A percentile compares a stretch with the other conserved stretches of the same genome.
Evolutionary conservation across 2,888 invertebrate genomes (phyloP).

Genomic region (Eristalinus aeneus): DNA sequence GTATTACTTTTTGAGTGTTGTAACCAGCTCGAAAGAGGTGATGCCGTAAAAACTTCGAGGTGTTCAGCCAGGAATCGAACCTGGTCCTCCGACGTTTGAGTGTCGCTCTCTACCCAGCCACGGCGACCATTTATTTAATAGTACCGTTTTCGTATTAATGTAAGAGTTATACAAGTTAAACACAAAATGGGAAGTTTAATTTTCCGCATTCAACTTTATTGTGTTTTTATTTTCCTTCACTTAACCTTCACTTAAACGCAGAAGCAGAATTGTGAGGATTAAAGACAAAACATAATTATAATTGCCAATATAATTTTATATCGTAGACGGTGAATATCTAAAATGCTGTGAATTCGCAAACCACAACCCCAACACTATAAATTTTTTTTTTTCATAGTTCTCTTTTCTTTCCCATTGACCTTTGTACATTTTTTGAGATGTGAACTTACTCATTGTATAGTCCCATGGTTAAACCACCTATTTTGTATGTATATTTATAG

Average conservation of each 20-base stretch:
- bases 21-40: too few relatives aligned
- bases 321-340: constrained; percentile 40
- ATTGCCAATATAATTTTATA: constrained; percentile 61
- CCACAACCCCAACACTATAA: neutral
- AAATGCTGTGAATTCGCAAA: constrained; percentile 45
- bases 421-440: constrained; percentile 26
- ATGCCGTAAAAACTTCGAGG: too few relatives aligned
- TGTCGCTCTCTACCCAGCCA: too few relatives aligned
- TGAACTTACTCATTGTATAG: constrained; percentile 42
- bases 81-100: too few relatives aligned
- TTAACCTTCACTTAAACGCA: neutral
- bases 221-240: neutral
- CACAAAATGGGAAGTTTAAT: neutral
- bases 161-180: neutral
- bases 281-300: constrained; percentile 7
- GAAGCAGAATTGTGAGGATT: neutral
- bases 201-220: neutral
- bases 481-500: constrained; percentile 59
- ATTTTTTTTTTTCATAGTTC: neutral
- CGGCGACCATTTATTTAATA: too few relatives aligned
- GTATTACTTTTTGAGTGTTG: too few relatives aligned
- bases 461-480: constrained; percentile 43
- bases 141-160: neutral
- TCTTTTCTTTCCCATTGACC: neutral
- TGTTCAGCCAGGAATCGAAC: too few relatives aligned